Evolutionary conservation across 2,113 vertebrate genomes (phyloP), one percentile per base, ranked within the genome.

Genomic region (Pteropus alecto): DNA sequence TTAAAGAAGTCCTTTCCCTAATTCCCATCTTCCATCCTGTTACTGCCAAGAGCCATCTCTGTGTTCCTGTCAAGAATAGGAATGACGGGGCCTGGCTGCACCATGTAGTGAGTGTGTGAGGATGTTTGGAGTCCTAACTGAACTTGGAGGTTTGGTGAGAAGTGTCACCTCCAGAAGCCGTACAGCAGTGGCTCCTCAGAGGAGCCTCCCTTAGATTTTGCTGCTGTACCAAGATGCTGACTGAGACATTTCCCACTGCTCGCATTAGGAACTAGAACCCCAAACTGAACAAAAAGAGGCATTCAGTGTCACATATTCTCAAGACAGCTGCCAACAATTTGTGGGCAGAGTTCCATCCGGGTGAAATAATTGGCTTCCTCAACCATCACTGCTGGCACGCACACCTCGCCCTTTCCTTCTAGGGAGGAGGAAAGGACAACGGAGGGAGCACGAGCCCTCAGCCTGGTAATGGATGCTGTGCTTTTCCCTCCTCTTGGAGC

Each of bases 381-480:
- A 13, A 26, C 19, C 12, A 12, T 2, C 41, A 0, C 22, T 13
- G 33, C 84, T 9, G 9, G 18, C 28, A 9, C 1, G 26, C n/a
- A 4, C 12, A 14, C 16, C 13, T 5, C 3, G 0, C 12, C 38
- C 38, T 38, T 38, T 38, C 22, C 11, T 3, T 18, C 60, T 24
- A 7, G 56, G 41, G 33, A 88, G 83, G 38, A 56, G 2, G 63
- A 5, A 21, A 54, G 28, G 84, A 19, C 33, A 48, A 10, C 4
- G 1, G 3, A 12, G 16, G 5, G 60, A 76, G 28, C 3, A 9
- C 1, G 12, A n/a, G 13, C 43, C 51, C 0, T 28, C 67, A 16
- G 65, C 12, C 30, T 22, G 16, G 8, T 13, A 19, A 21, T 19
- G 61, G 1, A 26, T 8, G 30, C 41, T 18, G 7, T n/a, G 81